Percentiles rank a stretch among this genome's conserved stretches.
Conservation (phyloP, 2,888 invertebrate species). For the Heliconius erato region DNA sequence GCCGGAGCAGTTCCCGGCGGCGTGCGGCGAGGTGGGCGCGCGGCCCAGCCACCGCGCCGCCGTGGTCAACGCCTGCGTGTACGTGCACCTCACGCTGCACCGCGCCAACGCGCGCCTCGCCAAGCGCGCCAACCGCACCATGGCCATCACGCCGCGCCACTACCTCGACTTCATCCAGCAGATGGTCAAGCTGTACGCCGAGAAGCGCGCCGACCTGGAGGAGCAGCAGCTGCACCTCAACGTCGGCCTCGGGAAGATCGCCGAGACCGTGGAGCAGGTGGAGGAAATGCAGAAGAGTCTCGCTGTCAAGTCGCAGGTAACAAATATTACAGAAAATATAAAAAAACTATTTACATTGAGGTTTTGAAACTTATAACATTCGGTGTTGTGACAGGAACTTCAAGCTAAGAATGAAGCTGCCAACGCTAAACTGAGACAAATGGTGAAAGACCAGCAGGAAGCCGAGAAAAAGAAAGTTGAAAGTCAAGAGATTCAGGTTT, state of each 20-base stretch:
- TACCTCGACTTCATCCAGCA: constrained; percentile 99
- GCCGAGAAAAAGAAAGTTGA: constrained; percentile 99
- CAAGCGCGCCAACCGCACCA: constrained; percentile 97
- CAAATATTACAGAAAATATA: neutral
- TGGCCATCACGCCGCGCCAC: constrained; percentile 97
- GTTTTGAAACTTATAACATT: neutral
- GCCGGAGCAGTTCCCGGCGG: constrained; percentile 96
- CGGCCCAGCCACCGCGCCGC: constrained; percentile 96
- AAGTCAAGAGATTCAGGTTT: constrained; percentile 96
- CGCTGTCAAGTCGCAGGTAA: constrained; percentile 96
- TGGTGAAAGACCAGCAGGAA: constrained; percentile 99
- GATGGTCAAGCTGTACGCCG: constrained; percentile 98
- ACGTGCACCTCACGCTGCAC: constrained; percentile 98
- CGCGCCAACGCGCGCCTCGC: constrained; percentile 96
- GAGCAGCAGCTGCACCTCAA: constrained; percentile 99
- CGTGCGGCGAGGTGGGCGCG: constrained; percentile 91
- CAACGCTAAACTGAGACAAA: constrained; percentile 99
- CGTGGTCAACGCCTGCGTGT: constrained; percentile 99
- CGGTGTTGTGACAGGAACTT: constrained; percentile 85
- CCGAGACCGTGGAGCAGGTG: constrained; percentile 99
- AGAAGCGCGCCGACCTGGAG: constrained; percentile 98
- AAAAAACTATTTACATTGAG: too few relatives aligned
- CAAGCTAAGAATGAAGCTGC: constrained; percentile 99
- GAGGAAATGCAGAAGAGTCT: constrained; percentile 99
- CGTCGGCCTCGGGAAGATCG: constrained; percentile 99